Conservation (phyloP, 2,797 vertebrate species). For the Craterocephalus amniculus region DNA sequence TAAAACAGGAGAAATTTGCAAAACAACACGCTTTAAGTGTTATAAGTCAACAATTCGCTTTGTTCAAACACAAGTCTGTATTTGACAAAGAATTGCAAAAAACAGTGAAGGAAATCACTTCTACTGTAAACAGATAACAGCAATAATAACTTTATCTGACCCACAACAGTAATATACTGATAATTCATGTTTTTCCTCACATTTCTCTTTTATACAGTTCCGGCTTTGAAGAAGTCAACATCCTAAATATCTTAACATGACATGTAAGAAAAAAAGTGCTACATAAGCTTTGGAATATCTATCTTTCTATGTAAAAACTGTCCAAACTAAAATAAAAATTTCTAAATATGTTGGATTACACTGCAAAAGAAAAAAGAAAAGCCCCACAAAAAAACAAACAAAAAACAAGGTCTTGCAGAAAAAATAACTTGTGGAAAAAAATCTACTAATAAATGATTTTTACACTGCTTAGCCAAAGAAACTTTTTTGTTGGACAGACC, state of each 20-base stretch:
- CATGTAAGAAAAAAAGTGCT: constrained; percentile 67
- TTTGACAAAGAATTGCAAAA: constrained; percentile 50
- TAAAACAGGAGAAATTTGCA: constrained; percentile 11
- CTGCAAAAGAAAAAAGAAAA: neutral
- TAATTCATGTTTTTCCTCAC: constrained; percentile 23
- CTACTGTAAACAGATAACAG: constrained; percentile 44
- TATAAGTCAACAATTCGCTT: constrained; percentile 49
- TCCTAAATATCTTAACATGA: constrained; percentile 48
- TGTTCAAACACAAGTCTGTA: constrained; percentile 51
- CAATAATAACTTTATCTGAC: constrained; percentile 54
- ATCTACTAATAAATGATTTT: too few species aligned
- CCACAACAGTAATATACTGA: constrained; percentile 54
- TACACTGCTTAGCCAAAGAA: too few species aligned
- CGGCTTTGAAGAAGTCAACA: constrained; percentile 56
- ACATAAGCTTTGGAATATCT: too few species aligned
- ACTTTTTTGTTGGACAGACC: too few species aligned
- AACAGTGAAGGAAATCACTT: constrained; percentile 45
- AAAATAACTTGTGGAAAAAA: too few species aligned
- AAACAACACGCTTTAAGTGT: constrained; percentile 33
- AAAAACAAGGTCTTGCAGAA: neutral
- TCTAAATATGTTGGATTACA: constrained; percentile 21
- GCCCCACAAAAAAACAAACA: too few species aligned
- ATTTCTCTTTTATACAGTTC: constrained; percentile 46
- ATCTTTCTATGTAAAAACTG: too few species aligned
- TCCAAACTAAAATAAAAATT: constrained; percentile 52